Base-by-base conservation (phyloP, 1,140 invertebrate species). In the Drosophila jambulina region DNA sequence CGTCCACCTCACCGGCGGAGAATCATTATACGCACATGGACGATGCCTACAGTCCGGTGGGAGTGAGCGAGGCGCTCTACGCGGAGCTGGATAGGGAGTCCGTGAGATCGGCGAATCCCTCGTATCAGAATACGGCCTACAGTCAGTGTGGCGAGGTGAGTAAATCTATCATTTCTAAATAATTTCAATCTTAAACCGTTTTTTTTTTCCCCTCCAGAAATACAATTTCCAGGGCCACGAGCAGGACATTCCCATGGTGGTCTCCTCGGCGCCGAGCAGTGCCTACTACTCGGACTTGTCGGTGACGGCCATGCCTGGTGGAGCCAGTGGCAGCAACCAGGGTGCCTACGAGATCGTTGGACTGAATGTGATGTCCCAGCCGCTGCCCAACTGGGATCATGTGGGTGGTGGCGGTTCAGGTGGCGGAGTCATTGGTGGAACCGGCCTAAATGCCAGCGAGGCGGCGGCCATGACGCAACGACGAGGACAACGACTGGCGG, bases 11-110 rank as follows among this genome's bases (percentile, higher is more conserved):
- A 29, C 95, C 94, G 3, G 95, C 94, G 13, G 95, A 95, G 87
- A 96, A 96, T 83, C 95, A 96, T 85, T 96, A 96, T 82, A 96
- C 95, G 10, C 95, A 95, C 82, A 95, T 96, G 94, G 95, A 96
- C 60, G 95, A 95, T 54, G 94, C 95, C 46, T 94, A 94, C 67
- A 93, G 94, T 81, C 91, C 91, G 60, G 93, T 93, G 7, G 94
- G 93, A 2, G 91, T 93, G 6, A 91, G 83, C 34, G 95, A 96
- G 81, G 95, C 95, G 1, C 92, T 96, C 2, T 96, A 96, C 80
- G 95, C 95, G 25, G 95, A 96, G 91, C 91, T 96, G 67, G 95
- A 96, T 85, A 90, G 91, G 38, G 94, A 93, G 78, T 94, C 91
- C 57, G 90, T 81, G 72, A 90, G 93, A 27, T 94, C 93, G 21